Evolutionary conservation across 2,113 vertebrate genomes (phyloP).

Genomic region (Notothenia rossii): DNA sequence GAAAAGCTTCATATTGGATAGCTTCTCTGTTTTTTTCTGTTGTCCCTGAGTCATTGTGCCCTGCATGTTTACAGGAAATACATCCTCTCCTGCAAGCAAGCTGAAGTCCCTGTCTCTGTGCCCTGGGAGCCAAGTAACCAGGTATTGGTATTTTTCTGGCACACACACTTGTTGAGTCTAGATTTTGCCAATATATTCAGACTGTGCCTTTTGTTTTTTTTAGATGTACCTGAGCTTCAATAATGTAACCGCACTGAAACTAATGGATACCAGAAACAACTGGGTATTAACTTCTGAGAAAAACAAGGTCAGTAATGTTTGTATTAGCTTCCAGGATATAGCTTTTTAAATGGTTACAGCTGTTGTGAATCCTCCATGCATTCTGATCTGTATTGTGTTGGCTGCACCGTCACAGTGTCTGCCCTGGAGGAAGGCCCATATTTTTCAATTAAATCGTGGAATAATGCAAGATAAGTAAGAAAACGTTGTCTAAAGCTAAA

Average conservation of each 20-base stretch:
- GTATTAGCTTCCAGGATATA: constrained; percentile 16
- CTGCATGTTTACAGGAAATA: constrained; percentile 88
- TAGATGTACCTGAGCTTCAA: constrained; percentile 98
- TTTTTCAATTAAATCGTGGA: constrained; percentile 18
- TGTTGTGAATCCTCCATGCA: constrained; percentile 12
- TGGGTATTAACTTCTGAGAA: constrained; percentile 91
- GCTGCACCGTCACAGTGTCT: background rate
- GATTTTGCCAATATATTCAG: constrained; percentile 22
- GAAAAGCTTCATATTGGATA: background rate
- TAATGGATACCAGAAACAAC: constrained; percentile 88
- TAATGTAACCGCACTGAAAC: constrained; percentile 95
- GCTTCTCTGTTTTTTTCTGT: constrained; percentile 7
- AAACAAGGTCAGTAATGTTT: constrained; percentile 86
- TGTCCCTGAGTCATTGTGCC: constrained; percentile 1
- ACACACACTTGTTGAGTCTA: background rate
- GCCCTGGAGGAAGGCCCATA: background rate
- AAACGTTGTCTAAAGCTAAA: background rate
- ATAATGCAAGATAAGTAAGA: background rate
- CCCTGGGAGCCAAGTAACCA: constrained; percentile 98
- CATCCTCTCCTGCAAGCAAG: constrained; percentile 91
- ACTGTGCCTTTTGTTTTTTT: constrained; percentile 13
- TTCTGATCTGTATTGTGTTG: constrained; percentile 23
- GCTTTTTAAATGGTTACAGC: constrained; percentile 35
- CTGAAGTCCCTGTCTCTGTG: constrained; percentile 91
- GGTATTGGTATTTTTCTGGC: constrained; percentile 80